Evolutionary conservation across 2,797 vertebrate genomes (phyloP), one percentile per base, ranked within the genome.

Genomic region (Acipenser oxyrinchus): DNA sequence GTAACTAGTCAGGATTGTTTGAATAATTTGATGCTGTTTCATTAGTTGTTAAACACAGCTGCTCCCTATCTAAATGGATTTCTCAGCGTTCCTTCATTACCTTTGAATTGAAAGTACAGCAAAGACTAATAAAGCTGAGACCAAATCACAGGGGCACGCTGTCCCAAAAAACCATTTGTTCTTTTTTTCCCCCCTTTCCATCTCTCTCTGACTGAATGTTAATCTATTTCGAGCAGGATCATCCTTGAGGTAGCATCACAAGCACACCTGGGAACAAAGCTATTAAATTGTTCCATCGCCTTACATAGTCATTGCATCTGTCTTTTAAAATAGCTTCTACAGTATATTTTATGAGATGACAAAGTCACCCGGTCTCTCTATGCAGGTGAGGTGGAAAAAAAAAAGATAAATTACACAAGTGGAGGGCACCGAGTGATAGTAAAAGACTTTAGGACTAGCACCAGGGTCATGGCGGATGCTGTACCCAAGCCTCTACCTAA

Each of bases 1-100:
- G 72, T 78, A 78, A 72, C 64, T 48, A 15, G 66, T 65, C 58
- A 37, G 67, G 12, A 10, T 73, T 70, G 65, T 71, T 73, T 65
- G 72, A 73, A 67, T 72, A 72, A 73, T 73, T 65, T 76, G 71
- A 71, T 71, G 70, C 60, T 66, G 62, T 66, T 74, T 75, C 70
- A 68, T 71, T 71, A 65, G 69, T 68, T 74, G 73, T 68, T 69
- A 74, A 71, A 75, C 67, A 67, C 67, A 77, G 74, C 77, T 67
- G 65, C 65, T 75, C 71, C 76, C 74, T 55, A 73, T 72, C 77
- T 74, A 76, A 74, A 73, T 63, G 67, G 65, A 61, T 69, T 74
- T 73, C 68, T 80, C 75, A 71, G 70, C 69, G 37, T 70, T 76
- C 0, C 0, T 68, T 70, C 51, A 62, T 66, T 70, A 70, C 69